Conservation (phyloP, 2,113 vertebrate genomes). For the Scomber colias region DNA sequence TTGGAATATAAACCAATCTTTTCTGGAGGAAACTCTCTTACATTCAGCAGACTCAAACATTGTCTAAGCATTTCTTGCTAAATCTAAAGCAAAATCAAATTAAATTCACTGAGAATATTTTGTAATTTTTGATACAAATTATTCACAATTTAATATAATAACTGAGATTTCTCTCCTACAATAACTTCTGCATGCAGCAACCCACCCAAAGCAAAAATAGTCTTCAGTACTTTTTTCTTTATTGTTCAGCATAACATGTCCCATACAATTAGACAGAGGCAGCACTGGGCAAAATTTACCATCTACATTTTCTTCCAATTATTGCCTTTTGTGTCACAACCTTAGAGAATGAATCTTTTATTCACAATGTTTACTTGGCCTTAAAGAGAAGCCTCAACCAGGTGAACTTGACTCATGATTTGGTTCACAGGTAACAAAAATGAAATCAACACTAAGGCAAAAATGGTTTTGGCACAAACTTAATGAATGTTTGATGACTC, state of each 20-base stretch:
- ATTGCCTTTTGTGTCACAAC: slow-evolving; percentile 42
- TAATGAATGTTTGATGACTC: slow-evolving; percentile 9
- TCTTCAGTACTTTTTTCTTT: slow-evolving; percentile 47
- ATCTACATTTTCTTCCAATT: slow-evolving; percentile 35
- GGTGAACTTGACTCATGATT: slow-evolving; percentile 32
- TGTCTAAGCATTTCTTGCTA: no score
- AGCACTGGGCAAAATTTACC: slow-evolving; percentile 45
- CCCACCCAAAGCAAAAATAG: not conserved
- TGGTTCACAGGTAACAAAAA: slow-evolving; percentile 21
- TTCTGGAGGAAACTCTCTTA: no score
- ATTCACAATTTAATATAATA: no score
- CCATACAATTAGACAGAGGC: slow-evolving; percentile 64
- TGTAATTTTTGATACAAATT: no score
- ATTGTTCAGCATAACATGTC: slow-evolving; percentile 66
- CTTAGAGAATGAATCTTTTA: slow-evolving; percentile 10
- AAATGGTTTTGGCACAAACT: slow-evolving; percentile 43
- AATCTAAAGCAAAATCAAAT: no score
- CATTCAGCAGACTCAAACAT: no score
- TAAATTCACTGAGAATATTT: no score
- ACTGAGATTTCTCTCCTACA: no score
- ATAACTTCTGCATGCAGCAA: no score
- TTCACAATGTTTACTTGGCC: slow-evolving; percentile 38
- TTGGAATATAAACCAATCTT: no score
- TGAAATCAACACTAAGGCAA: slow-evolving; percentile 40
- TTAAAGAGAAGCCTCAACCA: slow-evolving; percentile 44